These are phyloP conservation scores for Myrmecobius fasciatus DNA, from an alignment of 2,113 vertebrate species.

Conservation along the genomic window DNA sequence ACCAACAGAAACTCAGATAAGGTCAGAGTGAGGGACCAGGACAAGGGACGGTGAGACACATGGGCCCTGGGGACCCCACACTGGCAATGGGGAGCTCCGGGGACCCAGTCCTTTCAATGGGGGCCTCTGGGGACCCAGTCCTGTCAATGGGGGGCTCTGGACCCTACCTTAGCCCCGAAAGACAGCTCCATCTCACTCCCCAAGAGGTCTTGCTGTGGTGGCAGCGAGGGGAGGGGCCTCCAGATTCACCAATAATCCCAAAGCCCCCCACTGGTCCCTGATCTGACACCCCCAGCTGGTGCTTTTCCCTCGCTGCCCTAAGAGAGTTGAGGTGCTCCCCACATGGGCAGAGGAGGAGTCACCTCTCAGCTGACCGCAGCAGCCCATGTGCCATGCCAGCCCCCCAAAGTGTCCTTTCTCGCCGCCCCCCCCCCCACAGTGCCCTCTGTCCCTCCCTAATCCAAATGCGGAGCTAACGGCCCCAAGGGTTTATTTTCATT, in stretches of 20 bases:
- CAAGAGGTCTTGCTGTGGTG: neutral
- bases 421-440: neutral
- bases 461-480: neutral
- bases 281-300: neutral
- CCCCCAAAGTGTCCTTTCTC: no score
- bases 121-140: no score
- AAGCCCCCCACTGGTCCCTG: neutral
- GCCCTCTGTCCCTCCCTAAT: no score
- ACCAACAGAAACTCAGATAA: neutral
- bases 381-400: accelerated
- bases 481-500: neutral
- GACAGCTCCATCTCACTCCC: neutral
- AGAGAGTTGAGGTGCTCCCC: neutral
- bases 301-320: neutral
- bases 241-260: neutral
- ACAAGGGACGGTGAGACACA: neutral
- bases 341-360: neutral
- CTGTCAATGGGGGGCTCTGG: no score
- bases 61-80: no score
- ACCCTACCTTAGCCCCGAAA: neutral
- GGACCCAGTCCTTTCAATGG: no score
- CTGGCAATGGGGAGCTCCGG: no score
- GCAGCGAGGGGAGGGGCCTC: neutral
- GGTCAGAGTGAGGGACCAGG: no score
- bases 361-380: neutral